Evolutionary conservation across 2,797 vertebrate genomes (phyloP).

Genomic region (Gambusia yucatana): DNA sequence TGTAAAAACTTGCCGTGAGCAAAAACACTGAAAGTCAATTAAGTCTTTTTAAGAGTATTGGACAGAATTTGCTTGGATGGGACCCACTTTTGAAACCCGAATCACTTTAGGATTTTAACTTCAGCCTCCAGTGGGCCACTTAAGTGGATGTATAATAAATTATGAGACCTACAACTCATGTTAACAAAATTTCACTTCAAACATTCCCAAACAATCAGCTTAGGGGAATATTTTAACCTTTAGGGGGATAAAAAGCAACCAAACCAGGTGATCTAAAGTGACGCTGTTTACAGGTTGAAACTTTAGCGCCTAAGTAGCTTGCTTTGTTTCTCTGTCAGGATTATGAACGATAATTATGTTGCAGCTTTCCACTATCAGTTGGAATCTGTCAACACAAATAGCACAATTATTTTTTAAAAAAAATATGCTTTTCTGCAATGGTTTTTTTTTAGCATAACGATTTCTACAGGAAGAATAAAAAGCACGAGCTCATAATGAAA

Average conservation of each 20-base stretch:
- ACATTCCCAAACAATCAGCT: background rate
- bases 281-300: conserved; percentile 19
- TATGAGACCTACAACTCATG: background rate
- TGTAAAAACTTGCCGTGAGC: background rate
- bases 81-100: background rate
- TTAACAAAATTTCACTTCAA: background rate
- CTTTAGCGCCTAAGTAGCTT: conserved; percentile 16
- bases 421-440: conserved; percentile 18
- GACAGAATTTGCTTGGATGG: background rate
- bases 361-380: conserved; percentile 9
- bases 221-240: background rate
- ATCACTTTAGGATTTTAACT: background rate
- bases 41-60: background rate
- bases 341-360: conserved; percentile 14
- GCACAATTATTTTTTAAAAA: background rate
- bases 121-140: background rate
- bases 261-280: background rate
- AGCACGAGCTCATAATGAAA: conserved; percentile 62
- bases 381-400: conserved; percentile 13
- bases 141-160: background rate
- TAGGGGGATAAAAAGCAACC: conserved; percentile 8
- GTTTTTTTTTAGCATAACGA: conserved; percentile 43
- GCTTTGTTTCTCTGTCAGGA: conserved; percentile 7
- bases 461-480: conserved; percentile 46
- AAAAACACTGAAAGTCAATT: background rate